These are phyloP conservation scores for Tanypteryx hageni DNA, from an alignment of 2,888 invertebrate species.

Conservation along the genomic window DNA sequence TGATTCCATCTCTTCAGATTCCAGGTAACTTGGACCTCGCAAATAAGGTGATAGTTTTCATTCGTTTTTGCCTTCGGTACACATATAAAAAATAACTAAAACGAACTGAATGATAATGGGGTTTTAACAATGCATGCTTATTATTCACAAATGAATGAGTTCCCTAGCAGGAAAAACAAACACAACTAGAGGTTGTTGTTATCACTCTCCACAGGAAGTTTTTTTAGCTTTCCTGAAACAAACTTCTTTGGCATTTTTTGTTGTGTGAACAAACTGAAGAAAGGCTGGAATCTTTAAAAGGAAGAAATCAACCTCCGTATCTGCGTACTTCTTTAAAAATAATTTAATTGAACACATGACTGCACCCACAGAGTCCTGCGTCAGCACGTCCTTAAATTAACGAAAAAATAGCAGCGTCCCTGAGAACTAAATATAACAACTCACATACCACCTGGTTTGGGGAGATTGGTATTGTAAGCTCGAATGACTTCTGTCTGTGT, in stretches of 20 bases:
- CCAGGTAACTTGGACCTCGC: slow-evolving; percentile 23
- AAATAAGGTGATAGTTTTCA: background rate
- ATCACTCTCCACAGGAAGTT: slow-evolving; percentile 26
- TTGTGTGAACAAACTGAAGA: background rate
- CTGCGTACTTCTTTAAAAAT: background rate
- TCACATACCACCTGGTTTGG: slow-evolving; percentile 86
- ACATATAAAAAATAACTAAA: slow-evolving; percentile 31
- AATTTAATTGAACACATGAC: slow-evolving; percentile 39
- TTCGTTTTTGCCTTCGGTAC: slow-evolving; percentile 22
- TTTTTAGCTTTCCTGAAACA: slow-evolving; percentile 10
- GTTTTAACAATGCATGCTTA: slow-evolving; percentile 37
- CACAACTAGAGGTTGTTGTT: slow-evolving; percentile 5
- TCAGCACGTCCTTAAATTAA: slow-evolving; percentile 33
- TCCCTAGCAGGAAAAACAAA: slow-evolving; percentile 14
- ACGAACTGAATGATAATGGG: slow-evolving; percentile 42
- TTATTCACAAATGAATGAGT: slow-evolving; percentile 56
- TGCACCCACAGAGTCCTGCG: slow-evolving; percentile 40
- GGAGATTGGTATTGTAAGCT: slow-evolving; percentile 95
- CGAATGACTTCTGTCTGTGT: slow-evolving; percentile 96
- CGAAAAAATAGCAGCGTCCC: slow-evolving; percentile 15
- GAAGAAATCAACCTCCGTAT: slow-evolving; percentile 28
- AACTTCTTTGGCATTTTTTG: background rate
- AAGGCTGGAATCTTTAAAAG: background rate
- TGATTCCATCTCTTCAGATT: slow-evolving; percentile 3
- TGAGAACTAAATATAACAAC: slow-evolving; percentile 62